phyloP scores from a whole-genome alignment of 2,888 invertebrate genomes.

The Alloplasta piceator region DNA sequence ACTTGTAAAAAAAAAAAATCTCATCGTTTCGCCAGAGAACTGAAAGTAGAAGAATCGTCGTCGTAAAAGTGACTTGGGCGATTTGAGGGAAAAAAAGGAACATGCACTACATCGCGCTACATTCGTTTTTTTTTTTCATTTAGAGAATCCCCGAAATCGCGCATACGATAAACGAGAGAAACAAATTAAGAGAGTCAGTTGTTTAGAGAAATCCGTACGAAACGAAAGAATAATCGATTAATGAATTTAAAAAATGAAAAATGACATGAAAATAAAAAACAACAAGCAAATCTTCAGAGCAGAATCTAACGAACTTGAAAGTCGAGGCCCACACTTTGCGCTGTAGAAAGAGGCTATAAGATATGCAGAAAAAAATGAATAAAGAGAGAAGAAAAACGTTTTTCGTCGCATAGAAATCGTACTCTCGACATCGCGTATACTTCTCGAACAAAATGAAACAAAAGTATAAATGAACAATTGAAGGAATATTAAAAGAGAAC shows the following conservation, averaged over 20 bases:
- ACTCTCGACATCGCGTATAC: slow-evolving; percentile 70
- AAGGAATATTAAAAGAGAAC: slow-evolving; percentile 19
- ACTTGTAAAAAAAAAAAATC: slow-evolving; percentile 29
- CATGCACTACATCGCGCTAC: slow-evolving; percentile 63
- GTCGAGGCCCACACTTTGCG: slow-evolving; percentile 73
- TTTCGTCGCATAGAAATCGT: slow-evolving; percentile 74
- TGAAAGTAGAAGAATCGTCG: slow-evolving; percentile 9
- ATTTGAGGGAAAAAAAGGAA: slow-evolving; percentile 31
- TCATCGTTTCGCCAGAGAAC: slow-evolving; percentile 40
- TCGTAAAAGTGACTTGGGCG: slow-evolving; percentile 16
- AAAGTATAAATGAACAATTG: slow-evolving; percentile 55
- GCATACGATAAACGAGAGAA: slow-evolving; percentile 50
- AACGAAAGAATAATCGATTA: slow-evolving; percentile 46
- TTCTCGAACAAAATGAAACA: slow-evolving; percentile 60
- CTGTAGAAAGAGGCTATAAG: slow-evolving; percentile 63
- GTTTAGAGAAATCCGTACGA: slow-evolving; percentile 52
- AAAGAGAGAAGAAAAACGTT: slow-evolving; percentile 61
- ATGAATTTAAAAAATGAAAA: slow-evolving; percentile 61
- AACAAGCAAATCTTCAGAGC: slow-evolving; percentile 56
- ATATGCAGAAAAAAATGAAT: slow-evolving; percentile 19
- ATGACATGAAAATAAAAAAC: slow-evolving; percentile 60
- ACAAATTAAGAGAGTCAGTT: slow-evolving; percentile 49
- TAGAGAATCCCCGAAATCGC: slow-evolving; percentile 50
- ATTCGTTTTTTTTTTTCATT: slow-evolving; percentile 65
- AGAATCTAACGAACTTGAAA: slow-evolving; percentile 60